A percentile compares a stretch with the other conserved stretches of the same genome.
Evolutionary conservation across 2,113 vertebrate genomes (phyloP).

Genomic region (Ancistrus triradiatus): DNA sequence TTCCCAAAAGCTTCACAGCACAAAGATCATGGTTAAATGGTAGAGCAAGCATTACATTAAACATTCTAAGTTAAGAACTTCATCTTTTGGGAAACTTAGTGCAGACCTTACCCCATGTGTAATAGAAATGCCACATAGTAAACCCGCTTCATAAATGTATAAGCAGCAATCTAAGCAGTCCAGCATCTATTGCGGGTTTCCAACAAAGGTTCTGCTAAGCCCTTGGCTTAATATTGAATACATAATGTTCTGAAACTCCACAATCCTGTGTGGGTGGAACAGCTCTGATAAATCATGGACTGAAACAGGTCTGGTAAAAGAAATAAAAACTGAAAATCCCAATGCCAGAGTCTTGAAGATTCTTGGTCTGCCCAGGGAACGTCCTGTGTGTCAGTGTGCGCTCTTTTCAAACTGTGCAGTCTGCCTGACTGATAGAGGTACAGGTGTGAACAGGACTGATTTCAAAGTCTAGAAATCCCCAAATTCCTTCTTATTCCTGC

Average conservation of each 20-base stretch:
- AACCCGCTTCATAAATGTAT: neutral
- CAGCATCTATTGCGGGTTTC: neutral
- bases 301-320: neutral
- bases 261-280: neutral
- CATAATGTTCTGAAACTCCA: neutral
- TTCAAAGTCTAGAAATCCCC: no score
- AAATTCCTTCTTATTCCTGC: no score
- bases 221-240: neutral
- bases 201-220: conserved; percentile 1
- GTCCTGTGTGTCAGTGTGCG: no score
- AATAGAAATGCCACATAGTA: neutral
- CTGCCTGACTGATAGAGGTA: no score
- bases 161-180: neutral
- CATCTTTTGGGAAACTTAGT: no score
- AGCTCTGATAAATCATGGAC: neutral
- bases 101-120: neutral
- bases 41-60: no score
- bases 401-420: no score
- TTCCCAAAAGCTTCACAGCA: no score
- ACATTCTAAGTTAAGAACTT: no score
- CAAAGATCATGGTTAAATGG: no score
- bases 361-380: no score
- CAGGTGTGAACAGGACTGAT: no score
- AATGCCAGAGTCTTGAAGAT: conserved; percentile 8
- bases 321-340: neutral